Base-by-base conservation (phyloP, 1,140 invertebrate genomes). In the Colletes gigas region DNA sequence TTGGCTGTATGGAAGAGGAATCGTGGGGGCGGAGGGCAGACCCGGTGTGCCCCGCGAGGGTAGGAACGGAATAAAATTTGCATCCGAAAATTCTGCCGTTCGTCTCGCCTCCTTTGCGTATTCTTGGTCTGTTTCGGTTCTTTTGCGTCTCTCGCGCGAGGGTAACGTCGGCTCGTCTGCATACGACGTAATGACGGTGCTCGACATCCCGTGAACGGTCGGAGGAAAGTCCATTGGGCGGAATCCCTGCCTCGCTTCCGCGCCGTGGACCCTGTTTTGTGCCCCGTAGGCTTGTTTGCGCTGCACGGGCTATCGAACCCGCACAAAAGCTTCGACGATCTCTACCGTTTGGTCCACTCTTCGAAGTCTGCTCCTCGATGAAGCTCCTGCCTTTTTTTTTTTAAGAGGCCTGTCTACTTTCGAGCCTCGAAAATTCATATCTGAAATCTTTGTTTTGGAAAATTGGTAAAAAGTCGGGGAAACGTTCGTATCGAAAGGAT, bases 31-130 rank as follows among this genome's bases (percentile, higher is more conserved):
- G 60, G 6, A 17, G 60, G 10, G 21, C 12, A 5, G 9, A 21
- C 10, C 10, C 4, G 39, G 30, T 39, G 70, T 12, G 55, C 30
- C 30, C 5, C 19, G 67, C 10, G 19, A 41, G 21, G 77, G 81
- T 81, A 78, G 83, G 82, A 83, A 82, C 83, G 85, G 89, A 91
- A 90, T 91, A 89, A 91, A 88, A 92, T 92, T 91, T 90, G 88
- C 89, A 91, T 91, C 79, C 81, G 78, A 90, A 91, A 91, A 90
- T 88, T 81, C 78, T 86, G 88, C 77, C 85, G 84, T 85, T 90
- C 82, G 88, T 80, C 77, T 57, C 79, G 84, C 78, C 68, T 60
- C 17, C 57, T 39, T 44, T 12, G 63, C 30, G 50, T 77, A n/a
- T 65, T 57, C 55, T 21, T 55, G 8, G 39, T 21, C 30, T 72